Percentiles rank a stretch among this genome's conserved stretches.
Conservation (phyloP, 2,113 vertebrate genomes). For the Pitta sordida region DNA sequence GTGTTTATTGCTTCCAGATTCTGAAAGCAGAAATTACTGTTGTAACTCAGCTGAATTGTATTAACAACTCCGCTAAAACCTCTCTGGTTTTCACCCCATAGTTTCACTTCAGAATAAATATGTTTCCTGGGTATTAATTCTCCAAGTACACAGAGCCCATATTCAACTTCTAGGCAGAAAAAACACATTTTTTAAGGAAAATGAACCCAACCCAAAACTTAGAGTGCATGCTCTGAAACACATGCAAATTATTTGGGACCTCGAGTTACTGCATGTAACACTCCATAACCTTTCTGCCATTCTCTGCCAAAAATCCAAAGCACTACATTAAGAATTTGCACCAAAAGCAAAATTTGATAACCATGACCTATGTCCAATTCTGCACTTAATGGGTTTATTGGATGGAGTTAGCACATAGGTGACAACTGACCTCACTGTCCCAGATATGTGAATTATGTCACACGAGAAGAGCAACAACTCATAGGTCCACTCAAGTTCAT, state of each 20-base stretch:
- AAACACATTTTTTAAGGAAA: not conserved
- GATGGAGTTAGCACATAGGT: not conserved
- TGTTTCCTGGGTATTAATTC: not conserved
- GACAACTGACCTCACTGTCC: not conserved
- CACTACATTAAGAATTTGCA: not conserved
- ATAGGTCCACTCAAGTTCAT: not conserved
- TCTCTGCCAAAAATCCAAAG: not conserved
- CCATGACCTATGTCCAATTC: not conserved
- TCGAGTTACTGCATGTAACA: not conserved
- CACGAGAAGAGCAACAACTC: not conserved
- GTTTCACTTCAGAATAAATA: not conserved
- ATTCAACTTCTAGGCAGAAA: not conserved
- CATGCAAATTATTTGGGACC: not conserved
- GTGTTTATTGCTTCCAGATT: constrained; percentile 34
- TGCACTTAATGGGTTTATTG: not conserved
- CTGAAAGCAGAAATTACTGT: not conserved
- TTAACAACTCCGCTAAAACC: not conserved
- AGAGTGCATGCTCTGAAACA: not conserved
- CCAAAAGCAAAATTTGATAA: not conserved
- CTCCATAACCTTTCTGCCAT: not conserved
- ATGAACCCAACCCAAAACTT: not conserved
- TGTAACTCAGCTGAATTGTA: not conserved
- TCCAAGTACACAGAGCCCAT: not conserved
- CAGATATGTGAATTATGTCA: rapidly evolving
- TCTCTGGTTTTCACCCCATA: not conserved